These are phyloP conservation scores for Stramonita haemastoma DNA, from an alignment of 2,888 invertebrate genomes.

Conservation along the genomic window DNA sequence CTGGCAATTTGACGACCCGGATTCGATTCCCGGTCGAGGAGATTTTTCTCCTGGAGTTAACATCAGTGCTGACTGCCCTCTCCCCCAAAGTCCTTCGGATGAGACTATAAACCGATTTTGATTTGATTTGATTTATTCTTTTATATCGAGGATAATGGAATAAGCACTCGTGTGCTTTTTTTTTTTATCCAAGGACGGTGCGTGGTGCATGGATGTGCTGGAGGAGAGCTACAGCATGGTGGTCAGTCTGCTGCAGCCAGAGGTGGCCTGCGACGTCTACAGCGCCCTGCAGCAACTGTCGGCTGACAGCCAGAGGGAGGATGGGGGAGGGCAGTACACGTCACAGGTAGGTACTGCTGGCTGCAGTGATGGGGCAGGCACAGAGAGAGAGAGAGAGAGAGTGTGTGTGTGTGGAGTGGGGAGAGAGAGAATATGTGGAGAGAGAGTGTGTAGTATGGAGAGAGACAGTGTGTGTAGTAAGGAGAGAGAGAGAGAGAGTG, in stretches of 20 bases:
- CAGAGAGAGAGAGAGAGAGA: not conserved
- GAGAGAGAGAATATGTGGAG: not conserved
- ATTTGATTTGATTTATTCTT: no score
- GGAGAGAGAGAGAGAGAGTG: not conserved
- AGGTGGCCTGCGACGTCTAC: constrained; percentile 38
- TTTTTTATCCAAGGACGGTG: no score
- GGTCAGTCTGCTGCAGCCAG: constrained; percentile 32
- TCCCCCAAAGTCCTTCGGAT: no score
- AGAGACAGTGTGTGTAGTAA: not conserved
- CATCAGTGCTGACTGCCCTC: no score
- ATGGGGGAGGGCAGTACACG: not conserved
- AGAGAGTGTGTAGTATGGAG: not conserved
- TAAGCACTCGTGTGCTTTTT: no score
- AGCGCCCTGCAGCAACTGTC: constrained; percentile 8
- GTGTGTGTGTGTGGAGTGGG: not conserved
- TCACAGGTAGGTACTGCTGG: not conserved
- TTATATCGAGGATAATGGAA: no score
- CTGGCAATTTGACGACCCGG: no score
- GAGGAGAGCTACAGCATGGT: constrained; percentile 34
- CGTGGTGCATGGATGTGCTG: constrained; percentile 39
- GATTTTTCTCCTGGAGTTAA: no score
- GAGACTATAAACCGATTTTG: no score
- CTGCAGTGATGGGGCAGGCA: not conserved
- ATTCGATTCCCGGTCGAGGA: no score
- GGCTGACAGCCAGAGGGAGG: not conserved